Conservation (phyloP, 2,888 invertebrate species). For the Epinotia ramella region DNA sequence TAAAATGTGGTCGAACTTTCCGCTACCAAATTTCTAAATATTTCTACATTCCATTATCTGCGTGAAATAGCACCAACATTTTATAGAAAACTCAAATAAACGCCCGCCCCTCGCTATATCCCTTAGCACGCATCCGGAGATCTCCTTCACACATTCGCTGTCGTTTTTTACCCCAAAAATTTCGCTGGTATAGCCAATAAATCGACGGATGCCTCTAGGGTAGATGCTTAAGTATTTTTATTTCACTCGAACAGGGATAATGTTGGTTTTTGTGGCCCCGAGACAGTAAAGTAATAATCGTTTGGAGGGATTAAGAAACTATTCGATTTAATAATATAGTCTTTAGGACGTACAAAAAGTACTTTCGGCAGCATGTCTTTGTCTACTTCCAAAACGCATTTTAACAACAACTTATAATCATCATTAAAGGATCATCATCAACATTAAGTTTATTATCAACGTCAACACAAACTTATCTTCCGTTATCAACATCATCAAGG, state of each 20-base stretch:
- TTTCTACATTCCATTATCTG: not conserved
- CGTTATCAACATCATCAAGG: no score
- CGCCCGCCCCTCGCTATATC: conserved; percentile 29
- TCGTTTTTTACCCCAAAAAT: conserved; percentile 40
- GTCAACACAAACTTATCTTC: no score
- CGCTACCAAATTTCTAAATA: not conserved
- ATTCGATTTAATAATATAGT: not conserved
- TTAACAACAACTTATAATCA: no score
- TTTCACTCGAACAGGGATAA: conserved; percentile 36
- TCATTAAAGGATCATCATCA: no score
- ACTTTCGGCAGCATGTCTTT: no score
- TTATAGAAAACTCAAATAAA: conserved; percentile 19
- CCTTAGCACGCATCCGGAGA: conserved; percentile 38
- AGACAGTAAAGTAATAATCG: conserved; percentile 15
- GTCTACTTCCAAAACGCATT: no score
- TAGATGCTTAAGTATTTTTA: conserved; percentile 38
- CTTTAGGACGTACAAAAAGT: not conserved
- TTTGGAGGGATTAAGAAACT: conserved; percentile 17
- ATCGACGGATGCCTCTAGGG: conserved; percentile 40
- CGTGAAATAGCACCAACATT: conserved; percentile 20
- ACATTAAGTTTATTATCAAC: no score
- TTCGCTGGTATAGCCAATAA: conserved; percentile 40
- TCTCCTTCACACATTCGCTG: conserved; percentile 28
- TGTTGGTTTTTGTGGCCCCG: conserved; percentile 27
- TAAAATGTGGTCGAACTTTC: not conserved